Conservation (phyloP, 2,113 vertebrate species). For the Dinomys branickii region DNA sequence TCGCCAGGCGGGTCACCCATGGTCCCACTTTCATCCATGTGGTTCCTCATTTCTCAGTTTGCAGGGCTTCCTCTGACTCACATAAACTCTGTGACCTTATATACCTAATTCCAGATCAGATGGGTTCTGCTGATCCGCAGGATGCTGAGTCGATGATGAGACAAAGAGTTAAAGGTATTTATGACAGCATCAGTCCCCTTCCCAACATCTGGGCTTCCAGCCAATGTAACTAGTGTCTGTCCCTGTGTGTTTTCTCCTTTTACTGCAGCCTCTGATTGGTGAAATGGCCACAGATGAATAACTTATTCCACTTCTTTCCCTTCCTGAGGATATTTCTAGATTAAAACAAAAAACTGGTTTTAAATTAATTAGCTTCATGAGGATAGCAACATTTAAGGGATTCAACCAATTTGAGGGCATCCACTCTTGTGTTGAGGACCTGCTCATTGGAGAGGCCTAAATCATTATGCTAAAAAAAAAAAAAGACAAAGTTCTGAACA, state of each 20-base stretch:
- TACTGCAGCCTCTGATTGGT: not conserved
- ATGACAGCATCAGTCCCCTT: fast-evolving
- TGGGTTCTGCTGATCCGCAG: not conserved
- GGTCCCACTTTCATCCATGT: not conserved
- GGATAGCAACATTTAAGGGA: slow-evolving; percentile 45
- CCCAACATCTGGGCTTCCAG: too few relatives aligned
- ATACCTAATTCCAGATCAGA: not conserved
- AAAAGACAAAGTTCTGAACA: not conserved
- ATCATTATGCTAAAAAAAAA: not conserved
- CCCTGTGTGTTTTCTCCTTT: not conserved
- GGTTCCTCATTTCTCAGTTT: not conserved
- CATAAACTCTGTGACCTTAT: not conserved
- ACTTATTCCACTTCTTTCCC: not conserved
- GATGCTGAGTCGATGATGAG: not conserved
- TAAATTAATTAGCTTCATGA: not conserved
- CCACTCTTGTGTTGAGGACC: slow-evolving; percentile 1
- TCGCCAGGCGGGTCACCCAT: not conserved
- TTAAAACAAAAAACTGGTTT: slow-evolving; percentile 34
- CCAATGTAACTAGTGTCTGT: not conserved
- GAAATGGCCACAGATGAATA: slow-evolving; percentile 18
- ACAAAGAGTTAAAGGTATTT: not conserved
- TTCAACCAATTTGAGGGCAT: not conserved
- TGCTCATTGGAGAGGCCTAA: not conserved
- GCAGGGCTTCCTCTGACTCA: not conserved
- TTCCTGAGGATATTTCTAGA: not conserved